Evolutionary conservation across 2,888 invertebrate genomes (phyloP), one percentile per base, ranked within the genome.

Genomic region (Eudasyphora cyanicolor): DNA sequence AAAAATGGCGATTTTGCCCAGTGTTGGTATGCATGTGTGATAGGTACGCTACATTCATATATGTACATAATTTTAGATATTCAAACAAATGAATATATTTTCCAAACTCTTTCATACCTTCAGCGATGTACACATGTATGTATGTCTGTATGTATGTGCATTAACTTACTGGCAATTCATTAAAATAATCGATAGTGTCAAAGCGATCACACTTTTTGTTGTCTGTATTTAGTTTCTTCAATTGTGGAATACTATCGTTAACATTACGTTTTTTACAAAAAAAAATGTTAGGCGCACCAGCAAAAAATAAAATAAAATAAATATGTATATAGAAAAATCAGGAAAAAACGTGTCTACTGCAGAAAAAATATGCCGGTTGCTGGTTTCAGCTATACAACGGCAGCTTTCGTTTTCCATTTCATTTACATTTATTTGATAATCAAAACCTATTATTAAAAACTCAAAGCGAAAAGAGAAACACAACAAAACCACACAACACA

Each of bases 181-280:
- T 51, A 64, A 76, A 64, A 64, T 64, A 76, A 76, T 76, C 64
- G 75, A 76, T 64, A 76, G 75, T 76, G 75, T 76, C 32, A 64
- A 64, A 21, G 62, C 17, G 24, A 57, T 21, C 54, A 10, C 64
- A 51, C 35, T 76, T 76, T 49, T 38, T 75, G 51, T 14, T 38
- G 12, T 35, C n/a, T 38, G 6, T 27, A 32, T 51, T 32, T 70
- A 17, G 14, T 49, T 45, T 45, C 45, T 45, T 45, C 12, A 7
- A 45, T 45, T 45, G 14, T 42, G 27, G 8, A 70, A 51, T 51
- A 62, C 17, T 45, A 29, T 62, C 29, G 60, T 24, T 62, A 45
- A 62, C 24, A 74, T 29, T 62, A 45, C 10, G 0, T 54, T 54
- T 54, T 38, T 7, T 54, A 17, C 17, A 19, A 21, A 19, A 45